Evolutionary conservation across 37 sponge, comb jelly and placozoan genomes (phyloP), one percentile per base, ranked within the genome.

Genomic region (Hexactinellida sp.): DNA sequence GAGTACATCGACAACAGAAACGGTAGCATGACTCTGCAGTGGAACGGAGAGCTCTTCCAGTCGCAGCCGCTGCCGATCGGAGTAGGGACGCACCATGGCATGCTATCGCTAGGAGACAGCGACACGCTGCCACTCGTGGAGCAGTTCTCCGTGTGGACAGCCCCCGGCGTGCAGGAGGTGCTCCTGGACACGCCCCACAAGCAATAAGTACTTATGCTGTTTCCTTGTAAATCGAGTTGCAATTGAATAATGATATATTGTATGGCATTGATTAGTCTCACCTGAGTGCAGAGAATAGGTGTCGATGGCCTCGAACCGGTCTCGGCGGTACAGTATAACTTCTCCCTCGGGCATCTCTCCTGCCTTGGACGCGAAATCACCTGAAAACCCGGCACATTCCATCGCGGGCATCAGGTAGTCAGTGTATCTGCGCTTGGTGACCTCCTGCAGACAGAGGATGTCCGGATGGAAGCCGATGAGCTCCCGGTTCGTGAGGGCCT

Each of bases 371-470:
- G 85, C 54, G 36, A 84, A 84, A 36, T 86, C 55, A 7, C 92
- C 90, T 16, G 88, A 85, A 47, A 90, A 95, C 25, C 95, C 93
- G 10, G 82, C 85, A 36, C 90, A 85, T 24, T 86, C 82, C 85
- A 95, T 51, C 35, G 87, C 88, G n/a, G 95, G 95, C 28, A 38
- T 39, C 0, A 95, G 52, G 39, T 82, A 91, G 38, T 83, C 38
- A 0, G 86, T 24, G 55, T 83, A 95, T 13, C 88, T 86, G 38
- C 34, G 82, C 28, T 84, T 36, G 0, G 84, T 94, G 0, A 92
- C 88, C 55, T 94, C 95, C 83, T 94, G 95, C 0, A 94, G 90
- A 85, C 91, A 92, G 9, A 91, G n/a, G n/a, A 95, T 54, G 82
- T 95, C 94, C 5, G 89, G 89, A 88, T 92, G 86, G 85, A 91